These are phyloP conservation scores for Zaprionus nigranus DNA, from an alignment of 1,140 invertebrate genomes.

Conservation along the genomic window DNA sequence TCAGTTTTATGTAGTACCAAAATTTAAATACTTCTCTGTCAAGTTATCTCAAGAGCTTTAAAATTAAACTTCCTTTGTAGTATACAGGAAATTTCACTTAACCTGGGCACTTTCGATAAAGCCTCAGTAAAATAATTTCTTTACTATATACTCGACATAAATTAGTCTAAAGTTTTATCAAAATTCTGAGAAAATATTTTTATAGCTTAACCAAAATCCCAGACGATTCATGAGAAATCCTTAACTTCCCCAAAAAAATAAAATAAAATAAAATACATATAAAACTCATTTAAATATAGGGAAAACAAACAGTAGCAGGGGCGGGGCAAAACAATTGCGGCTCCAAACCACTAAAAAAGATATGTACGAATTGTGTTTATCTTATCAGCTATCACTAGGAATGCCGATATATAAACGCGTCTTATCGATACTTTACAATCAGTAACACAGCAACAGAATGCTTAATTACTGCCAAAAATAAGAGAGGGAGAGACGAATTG, in stretches of 20 bases:
- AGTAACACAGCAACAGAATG: constrained; percentile 49
- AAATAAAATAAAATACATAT: not conserved
- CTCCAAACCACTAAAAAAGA: constrained; percentile 36
- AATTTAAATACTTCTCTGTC: not conserved
- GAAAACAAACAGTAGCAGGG: constrained; percentile 36
- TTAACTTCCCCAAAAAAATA: not conserved
- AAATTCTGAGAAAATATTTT: constrained; percentile 11
- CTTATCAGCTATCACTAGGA: constrained; percentile 55
- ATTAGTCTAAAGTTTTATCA: not conserved
- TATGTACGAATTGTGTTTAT: constrained; percentile 45
- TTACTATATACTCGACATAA: not conserved
- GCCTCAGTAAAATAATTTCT: constrained; percentile 34
- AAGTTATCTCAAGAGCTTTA: not conserved
- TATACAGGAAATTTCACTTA: not conserved
- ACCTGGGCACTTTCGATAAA: constrained; percentile 19
- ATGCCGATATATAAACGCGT: constrained; percentile 65
- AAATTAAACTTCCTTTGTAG: not conserved
- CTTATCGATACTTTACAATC: constrained; percentile 60
- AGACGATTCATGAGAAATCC: not conserved
- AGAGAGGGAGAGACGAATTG: not conserved
- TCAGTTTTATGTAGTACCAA: not conserved
- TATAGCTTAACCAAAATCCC: constrained; percentile 1
- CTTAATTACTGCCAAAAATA: constrained; percentile 54
- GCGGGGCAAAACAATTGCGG: too few species aligned
- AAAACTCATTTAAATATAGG: constrained; percentile 52